These are phyloP conservation scores for Grammomys surdaster DNA, from an alignment of 2,113 vertebrate species.

Conservation along the genomic window DNA sequence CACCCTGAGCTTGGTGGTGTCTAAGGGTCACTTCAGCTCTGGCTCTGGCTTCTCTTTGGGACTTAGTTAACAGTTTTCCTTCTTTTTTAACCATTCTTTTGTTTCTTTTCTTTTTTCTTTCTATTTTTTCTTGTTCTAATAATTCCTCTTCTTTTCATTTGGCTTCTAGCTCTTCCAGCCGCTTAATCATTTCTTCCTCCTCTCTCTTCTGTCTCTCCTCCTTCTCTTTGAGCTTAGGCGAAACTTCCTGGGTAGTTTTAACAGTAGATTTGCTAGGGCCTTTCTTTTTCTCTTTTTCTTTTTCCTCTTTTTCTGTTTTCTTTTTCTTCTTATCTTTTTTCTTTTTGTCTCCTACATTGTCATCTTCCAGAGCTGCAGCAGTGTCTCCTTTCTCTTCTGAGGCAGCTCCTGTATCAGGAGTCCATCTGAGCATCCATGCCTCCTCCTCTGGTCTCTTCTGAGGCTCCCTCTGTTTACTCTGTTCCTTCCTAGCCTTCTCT, in stretches of 20 bases:
- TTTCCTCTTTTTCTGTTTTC: constrained; percentile 91
- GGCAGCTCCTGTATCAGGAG: constrained; percentile 67
- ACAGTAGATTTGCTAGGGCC: constrained; percentile 97
- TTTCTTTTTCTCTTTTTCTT: constrained; percentile 96
- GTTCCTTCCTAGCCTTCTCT: constrained; percentile 89
- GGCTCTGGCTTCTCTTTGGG: constrained; percentile 95
- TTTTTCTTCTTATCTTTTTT: constrained; percentile 98
- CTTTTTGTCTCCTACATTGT: constrained; percentile 96
- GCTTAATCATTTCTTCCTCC: constrained; percentile 92
- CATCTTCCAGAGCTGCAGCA: constrained; percentile 88
- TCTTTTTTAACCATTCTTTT: constrained; percentile 98
- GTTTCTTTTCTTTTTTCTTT: constrained; percentile 98
- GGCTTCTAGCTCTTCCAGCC: constrained; percentile 95
- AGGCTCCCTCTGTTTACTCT: constrained; percentile 84
- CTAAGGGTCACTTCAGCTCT: constrained; percentile 94
- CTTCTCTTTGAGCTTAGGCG: constrained; percentile 97
- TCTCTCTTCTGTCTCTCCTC: constrained; percentile 94
- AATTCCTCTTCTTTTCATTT: constrained; percentile 97
- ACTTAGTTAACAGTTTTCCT: constrained; percentile 96
- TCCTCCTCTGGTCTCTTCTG: constrained; percentile 83
- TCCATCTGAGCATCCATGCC: constrained; percentile 48
- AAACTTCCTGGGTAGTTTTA: constrained; percentile 98
- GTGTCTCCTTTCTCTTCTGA: constrained; percentile 88
- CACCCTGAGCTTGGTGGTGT: constrained; percentile 96
- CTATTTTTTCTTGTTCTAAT: constrained; percentile 95